Evolutionary conservation across 2,113 vertebrate species (phyloP).

Genomic region (Patagioenas fasciata): DNA sequence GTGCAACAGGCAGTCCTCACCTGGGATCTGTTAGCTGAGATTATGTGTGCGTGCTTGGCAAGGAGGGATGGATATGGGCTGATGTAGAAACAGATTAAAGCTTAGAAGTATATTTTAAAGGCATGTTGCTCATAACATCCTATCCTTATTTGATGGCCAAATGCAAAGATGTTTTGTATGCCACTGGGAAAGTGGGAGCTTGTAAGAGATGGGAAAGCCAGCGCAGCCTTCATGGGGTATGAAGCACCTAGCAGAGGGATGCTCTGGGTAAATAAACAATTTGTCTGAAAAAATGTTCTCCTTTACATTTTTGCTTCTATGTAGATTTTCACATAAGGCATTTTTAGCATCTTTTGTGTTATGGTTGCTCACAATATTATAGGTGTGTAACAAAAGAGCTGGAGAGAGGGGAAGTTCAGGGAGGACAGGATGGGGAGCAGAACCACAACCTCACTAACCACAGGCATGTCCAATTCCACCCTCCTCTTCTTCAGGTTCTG

Average conservation of each 20-base stretch:
- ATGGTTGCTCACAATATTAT: rapidly evolving
- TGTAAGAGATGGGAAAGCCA: not conserved
- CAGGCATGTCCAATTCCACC: rapidly evolving
- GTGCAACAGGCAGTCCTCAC: not conserved
- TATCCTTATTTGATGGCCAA: not conserved
- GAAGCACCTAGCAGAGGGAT: not conserved
- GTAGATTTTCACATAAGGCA: not conserved
- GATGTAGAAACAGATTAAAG: not conserved
- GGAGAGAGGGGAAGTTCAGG: not conserved
- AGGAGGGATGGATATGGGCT: not conserved
- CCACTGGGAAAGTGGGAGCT: rapidly evolving
- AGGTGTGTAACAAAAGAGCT: not conserved
- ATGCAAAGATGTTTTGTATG: not conserved
- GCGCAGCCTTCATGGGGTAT: not conserved
- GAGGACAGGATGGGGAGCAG: not conserved
- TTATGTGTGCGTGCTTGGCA: not conserved
- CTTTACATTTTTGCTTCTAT: not conserved
- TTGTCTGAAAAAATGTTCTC: not conserved
- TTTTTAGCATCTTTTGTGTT: not conserved
- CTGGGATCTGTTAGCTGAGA: not conserved
- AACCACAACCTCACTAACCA: not conserved
- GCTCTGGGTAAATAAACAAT: not conserved
- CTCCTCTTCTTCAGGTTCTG: not conserved
- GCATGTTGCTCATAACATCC: rapidly evolving
- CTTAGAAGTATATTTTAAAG: not conserved